Conservation (phyloP, 2,113 vertebrate genomes). For the Macquaria australasica region DNA sequence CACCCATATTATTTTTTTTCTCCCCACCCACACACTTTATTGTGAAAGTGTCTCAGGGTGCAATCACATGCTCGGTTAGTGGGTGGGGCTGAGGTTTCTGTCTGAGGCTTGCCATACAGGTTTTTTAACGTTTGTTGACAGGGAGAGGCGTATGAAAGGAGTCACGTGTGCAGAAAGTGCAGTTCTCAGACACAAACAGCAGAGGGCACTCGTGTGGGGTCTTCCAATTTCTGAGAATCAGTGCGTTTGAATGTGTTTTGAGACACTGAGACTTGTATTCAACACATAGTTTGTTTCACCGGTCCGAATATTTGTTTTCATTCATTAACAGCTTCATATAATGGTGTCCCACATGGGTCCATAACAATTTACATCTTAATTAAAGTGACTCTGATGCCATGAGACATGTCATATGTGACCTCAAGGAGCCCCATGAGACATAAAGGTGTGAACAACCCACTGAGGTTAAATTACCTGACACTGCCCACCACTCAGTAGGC, state of each 20-base stretch:
- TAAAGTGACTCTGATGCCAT: background rate
- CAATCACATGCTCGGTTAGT: conserved; percentile 66
- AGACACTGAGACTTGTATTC: background rate
- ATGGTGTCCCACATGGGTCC: background rate
- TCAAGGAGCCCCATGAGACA: background rate
- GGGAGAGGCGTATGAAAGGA: conserved; percentile 20
- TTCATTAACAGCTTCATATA: background rate
- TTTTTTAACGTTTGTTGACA: conserved; percentile 67
- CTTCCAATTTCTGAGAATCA: background rate
- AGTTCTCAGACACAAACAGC: conserved; percentile 41
- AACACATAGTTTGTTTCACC: background rate
- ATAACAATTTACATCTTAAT: background rate
- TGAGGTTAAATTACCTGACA: conserved; percentile 6
- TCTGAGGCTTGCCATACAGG: conserved; percentile 66
- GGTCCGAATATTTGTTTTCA: background rate
- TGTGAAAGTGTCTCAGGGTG: conserved; percentile 68
- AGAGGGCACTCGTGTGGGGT: conserved; percentile 49
- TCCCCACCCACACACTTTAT: conserved; percentile 62
- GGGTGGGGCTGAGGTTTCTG: conserved; percentile 50
- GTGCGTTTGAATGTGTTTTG: background rate
- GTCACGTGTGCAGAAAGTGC: conserved; percentile 37
- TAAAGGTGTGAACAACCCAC: conserved; percentile 3
- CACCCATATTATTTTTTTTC: conserved; percentile 27
- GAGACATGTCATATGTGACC: background rate
- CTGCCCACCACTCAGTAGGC: background rate